Evolutionary conservation across 1,140 invertebrate species (phyloP).

Genomic region (Psix sp.): DNA sequence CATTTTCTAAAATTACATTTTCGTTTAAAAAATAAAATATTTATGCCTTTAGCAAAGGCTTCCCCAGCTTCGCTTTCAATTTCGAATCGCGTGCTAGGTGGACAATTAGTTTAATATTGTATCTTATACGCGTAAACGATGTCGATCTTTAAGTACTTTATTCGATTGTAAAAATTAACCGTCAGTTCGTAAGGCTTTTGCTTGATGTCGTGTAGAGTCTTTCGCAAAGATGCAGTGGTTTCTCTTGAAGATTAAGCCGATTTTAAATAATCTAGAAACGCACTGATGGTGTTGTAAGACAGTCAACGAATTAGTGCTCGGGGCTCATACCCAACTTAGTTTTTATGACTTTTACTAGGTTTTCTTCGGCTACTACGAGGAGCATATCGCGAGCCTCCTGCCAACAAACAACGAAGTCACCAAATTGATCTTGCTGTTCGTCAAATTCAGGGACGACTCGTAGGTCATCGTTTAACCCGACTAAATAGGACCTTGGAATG

Average conservation of each 20-base stretch:
- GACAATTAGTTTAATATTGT: constrained; percentile 13
- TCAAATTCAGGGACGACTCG: constrained; percentile 22
- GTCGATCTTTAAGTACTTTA: constrained; percentile 17
- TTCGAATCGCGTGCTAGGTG: not conserved
- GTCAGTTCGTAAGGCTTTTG: constrained; percentile 14
- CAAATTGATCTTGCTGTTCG: constrained; percentile 1
- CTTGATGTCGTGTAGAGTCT: constrained; percentile 7
- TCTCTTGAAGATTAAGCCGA: constrained; percentile 9
- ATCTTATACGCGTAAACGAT: constrained; percentile 19
- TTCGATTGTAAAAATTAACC: constrained; percentile 30
- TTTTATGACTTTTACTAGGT: constrained; percentile 24
- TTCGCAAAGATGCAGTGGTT: constrained; percentile 9
- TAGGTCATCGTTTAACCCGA: constrained; percentile 22
- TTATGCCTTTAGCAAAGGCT: constrained; percentile 19
- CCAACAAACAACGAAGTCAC: constrained; percentile 13
- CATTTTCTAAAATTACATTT: constrained; percentile 2
- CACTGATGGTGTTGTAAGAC: not conserved
- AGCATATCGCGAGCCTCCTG: constrained; percentile 8
- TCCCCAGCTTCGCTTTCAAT: constrained; percentile 25
- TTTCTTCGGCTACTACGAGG: constrained; percentile 3
- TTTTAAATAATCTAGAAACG: constrained; percentile 21
- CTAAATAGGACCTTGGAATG: constrained; percentile 13
- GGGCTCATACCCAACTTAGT: constrained; percentile 8
- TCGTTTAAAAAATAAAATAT: constrained; percentile 22
- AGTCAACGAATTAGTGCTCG: constrained; percentile 2